Evolutionary conservation across 2,888 invertebrate genomes (phyloP).

Genomic region (Platycheirus albimanus): DNA sequence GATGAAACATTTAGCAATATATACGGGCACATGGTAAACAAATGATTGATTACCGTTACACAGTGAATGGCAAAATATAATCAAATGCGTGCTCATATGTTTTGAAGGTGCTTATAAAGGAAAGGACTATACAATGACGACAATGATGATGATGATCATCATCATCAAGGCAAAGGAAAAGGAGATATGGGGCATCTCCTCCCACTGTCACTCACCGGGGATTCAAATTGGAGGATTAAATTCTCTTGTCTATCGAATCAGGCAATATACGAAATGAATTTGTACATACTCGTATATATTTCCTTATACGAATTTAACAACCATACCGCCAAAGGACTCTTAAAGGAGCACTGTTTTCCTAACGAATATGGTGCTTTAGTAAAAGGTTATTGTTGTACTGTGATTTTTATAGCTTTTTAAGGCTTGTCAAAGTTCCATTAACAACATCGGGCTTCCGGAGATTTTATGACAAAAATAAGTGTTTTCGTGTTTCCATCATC

Average conservation of each 20-base stretch:
- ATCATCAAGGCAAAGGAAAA: no score
- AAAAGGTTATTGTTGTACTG: slow-evolving; percentile 68
- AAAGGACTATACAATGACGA: slow-evolving; percentile 30
- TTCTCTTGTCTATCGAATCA: slow-evolving; percentile 66
- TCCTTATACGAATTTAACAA: slow-evolving; percentile 59
- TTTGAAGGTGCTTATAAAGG: slow-evolving; percentile 57
- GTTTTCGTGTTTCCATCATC: slow-evolving; percentile 73
- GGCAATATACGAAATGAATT: slow-evolving; percentile 33
- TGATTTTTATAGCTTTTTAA: slow-evolving; percentile 72
- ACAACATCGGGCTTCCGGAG: slow-evolving; percentile 63
- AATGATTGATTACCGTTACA: slow-evolving; percentile 72
- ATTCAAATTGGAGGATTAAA: slow-evolving; percentile 60
- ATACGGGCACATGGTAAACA: slow-evolving; percentile 72
- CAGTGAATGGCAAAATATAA: slow-evolving; percentile 64
- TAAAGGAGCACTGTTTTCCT: slow-evolving; percentile 35
- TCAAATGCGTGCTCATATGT: slow-evolving; percentile 71
- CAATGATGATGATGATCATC: slow-evolving; percentile 48
- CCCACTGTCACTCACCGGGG: slow-evolving; percentile 64
- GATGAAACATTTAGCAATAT: slow-evolving; percentile 66
- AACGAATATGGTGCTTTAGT: slow-evolving; percentile 23
- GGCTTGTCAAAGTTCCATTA: slow-evolving; percentile 74
- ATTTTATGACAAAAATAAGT: slow-evolving; percentile 70
- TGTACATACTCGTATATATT: slow-evolving; percentile 15
- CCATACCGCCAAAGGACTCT: slow-evolving; percentile 34
- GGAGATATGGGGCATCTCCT: slow-evolving; percentile 2